These are phyloP conservation scores for Apomyelois bistriatella DNA, from an alignment of 2,888 invertebrate genomes.

Conservation along the genomic window DNA sequence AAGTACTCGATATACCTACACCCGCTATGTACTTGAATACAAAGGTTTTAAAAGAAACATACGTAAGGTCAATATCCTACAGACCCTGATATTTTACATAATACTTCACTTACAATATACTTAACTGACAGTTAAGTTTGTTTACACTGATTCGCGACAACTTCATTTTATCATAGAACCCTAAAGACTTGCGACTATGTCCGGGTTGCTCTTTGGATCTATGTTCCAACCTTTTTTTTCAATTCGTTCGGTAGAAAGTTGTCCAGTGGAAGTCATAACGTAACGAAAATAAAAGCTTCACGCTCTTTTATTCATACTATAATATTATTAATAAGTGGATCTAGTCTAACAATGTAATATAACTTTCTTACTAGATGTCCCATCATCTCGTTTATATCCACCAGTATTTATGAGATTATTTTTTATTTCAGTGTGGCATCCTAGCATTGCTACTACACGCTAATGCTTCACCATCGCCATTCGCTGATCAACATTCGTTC, in stretches of 20 bases:
- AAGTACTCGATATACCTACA: slow-evolving; percentile 50
- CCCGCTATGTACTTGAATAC: slow-evolving; percentile 49
- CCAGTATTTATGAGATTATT: background rate
- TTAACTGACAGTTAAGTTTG: background rate
- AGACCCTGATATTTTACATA: slow-evolving; percentile 35
- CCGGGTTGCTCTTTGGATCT: too few species aligned
- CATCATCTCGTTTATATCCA: too few species aligned
- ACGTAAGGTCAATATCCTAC: slow-evolving; percentile 53
- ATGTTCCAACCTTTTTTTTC: too few species aligned
- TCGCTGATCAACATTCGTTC: slow-evolving; percentile 43
- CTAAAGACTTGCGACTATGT: too few species aligned
- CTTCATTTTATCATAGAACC: too few species aligned
- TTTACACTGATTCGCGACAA: background rate
- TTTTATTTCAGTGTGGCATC: slow-evolving; percentile 42
- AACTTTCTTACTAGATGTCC: too few species aligned
- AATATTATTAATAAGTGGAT: too few species aligned
- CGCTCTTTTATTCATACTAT: too few species aligned
- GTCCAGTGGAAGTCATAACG: too few species aligned
- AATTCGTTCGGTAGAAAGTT: too few species aligned
- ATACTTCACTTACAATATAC: background rate
- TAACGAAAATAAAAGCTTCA: too few species aligned
- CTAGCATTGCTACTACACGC: slow-evolving; percentile 44
- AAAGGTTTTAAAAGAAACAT: slow-evolving; percentile 40
- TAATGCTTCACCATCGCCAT: slow-evolving; percentile 51
- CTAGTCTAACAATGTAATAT: too few species aligned